These are phyloP conservation scores for Tyrannus savana DNA, from an alignment of 2,113 vertebrate species.

Conservation along the genomic window DNA sequence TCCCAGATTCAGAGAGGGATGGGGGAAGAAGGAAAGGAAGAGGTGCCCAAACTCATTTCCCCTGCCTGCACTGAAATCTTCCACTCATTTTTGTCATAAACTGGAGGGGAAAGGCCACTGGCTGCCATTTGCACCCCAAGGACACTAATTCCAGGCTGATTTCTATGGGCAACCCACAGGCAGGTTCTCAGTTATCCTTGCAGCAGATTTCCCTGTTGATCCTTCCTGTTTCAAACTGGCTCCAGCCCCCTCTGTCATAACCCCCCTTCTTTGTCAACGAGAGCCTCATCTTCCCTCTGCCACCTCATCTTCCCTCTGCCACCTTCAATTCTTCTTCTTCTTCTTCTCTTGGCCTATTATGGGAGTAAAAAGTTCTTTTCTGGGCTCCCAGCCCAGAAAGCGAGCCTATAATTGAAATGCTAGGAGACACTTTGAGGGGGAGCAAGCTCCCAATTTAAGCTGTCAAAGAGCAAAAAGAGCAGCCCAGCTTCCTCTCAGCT, in stretches of 20 bases:
- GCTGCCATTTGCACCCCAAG: neutral
- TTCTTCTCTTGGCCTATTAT: neutral
- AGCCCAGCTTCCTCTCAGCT: neutral
- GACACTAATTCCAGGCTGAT: neutral
- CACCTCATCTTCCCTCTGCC: neutral
- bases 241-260: neutral
- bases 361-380: neutral
- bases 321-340: neutral
- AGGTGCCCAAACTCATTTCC: neutral
- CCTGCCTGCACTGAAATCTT: neutral
- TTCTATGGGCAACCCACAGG: neutral
- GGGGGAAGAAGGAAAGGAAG: neutral
- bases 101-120: neutral
- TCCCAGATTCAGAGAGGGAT: neutral
- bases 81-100: neutral
- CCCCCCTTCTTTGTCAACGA: neutral
- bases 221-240: neutral
- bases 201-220: neutral
- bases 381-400: conserved; percentile 5
- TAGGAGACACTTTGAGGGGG: conserved; percentile 41
- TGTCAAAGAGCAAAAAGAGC: conserved; percentile 21
- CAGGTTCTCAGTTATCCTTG: neutral
- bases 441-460: conserved; percentile 66
- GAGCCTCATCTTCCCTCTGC: neutral
- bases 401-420: conserved; percentile 59